phyloP scores from a whole-genome alignment of 2,113 vertebrate species.

The Chamaea fasciata region DNA sequence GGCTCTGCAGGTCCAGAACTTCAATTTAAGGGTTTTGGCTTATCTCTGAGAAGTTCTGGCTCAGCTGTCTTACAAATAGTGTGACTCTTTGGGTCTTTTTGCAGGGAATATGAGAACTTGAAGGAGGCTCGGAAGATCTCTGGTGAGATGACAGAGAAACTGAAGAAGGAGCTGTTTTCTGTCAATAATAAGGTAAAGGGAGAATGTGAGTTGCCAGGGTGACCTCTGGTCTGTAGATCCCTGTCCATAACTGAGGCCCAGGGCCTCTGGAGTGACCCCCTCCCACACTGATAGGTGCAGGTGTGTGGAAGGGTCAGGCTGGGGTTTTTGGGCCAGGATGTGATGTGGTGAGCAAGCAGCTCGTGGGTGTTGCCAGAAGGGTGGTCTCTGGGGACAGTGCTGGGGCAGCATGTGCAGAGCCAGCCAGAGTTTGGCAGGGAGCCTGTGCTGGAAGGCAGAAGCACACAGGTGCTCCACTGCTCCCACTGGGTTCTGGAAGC shows the following conservation, averaged over 20 bases:
- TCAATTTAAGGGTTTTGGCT: neutral
- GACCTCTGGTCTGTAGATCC: neutral
- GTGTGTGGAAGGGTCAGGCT: neutral
- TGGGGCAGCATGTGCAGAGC: neutral
- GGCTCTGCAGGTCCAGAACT: neutral
- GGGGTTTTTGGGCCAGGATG: neutral
- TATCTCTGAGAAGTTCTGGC: neutral
- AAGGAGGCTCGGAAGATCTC: constrained; percentile 83
- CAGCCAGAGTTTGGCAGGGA: neutral
- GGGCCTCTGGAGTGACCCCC: neutral
- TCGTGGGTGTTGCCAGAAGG: neutral
- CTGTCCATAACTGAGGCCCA: neutral
- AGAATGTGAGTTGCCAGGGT: neutral
- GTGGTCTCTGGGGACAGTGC: neutral
- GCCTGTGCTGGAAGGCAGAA: neutral
- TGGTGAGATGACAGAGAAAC: constrained; percentile 85
- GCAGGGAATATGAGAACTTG: constrained; percentile 94
- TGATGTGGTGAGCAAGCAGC: neutral
- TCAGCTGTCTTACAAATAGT: neutral
- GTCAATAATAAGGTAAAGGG: constrained; percentile 83
- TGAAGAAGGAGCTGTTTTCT: constrained; percentile 86
- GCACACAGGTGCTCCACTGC: neutral
- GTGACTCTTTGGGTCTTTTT: neutral
- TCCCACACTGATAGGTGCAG: too few relatives aligned
- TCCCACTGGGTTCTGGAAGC: neutral